Percentiles rank a stretch among this genome's conserved stretches.
These are phyloP conservation scores for Philotrypesis tridentata DNA, from an alignment of 1,140 invertebrate species.

Conservation along the genomic window DNA sequence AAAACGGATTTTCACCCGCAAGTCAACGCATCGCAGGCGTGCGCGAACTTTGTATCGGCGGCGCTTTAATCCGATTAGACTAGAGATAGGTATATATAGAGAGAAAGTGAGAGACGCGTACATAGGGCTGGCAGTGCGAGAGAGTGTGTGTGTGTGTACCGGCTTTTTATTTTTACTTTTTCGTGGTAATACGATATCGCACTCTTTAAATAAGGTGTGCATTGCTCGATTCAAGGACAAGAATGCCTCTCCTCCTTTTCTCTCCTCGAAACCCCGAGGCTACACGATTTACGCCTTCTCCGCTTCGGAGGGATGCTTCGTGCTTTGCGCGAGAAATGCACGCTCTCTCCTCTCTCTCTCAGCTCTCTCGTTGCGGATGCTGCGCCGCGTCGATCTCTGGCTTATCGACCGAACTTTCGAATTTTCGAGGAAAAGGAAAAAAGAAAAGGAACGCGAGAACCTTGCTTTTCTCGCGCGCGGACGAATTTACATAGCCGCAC, in stretches of 20 bases:
- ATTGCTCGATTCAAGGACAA: conserved; percentile 48
- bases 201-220: conserved; percentile 47
- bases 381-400: background rate
- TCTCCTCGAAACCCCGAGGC: conserved; percentile 16
- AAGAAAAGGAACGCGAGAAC: too few relatives aligned
- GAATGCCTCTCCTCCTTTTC: conserved; percentile 48
- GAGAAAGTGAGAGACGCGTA: background rate
- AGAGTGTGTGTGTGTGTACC: background rate
- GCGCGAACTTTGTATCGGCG: background rate
- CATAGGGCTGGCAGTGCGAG: background rate
- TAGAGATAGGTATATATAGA: too few relatives aligned
- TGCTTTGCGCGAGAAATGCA: background rate
- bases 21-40: too few relatives aligned
- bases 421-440: background rate
- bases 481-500: background rate
- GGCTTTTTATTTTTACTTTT: conserved; percentile 46
- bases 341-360: background rate
- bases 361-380: too few relatives aligned
- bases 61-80: background rate
- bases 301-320: background rate
- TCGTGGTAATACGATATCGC: conserved; percentile 42
- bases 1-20: too few relatives aligned
- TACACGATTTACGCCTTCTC: background rate
- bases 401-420: background rate
- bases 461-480: background rate